A percentile compares a stretch with the other conserved stretches of the same genome.
Evolutionary conservation across 2,888 invertebrate species (phyloP).

Genomic region (Gymnocheta viridis): DNA sequence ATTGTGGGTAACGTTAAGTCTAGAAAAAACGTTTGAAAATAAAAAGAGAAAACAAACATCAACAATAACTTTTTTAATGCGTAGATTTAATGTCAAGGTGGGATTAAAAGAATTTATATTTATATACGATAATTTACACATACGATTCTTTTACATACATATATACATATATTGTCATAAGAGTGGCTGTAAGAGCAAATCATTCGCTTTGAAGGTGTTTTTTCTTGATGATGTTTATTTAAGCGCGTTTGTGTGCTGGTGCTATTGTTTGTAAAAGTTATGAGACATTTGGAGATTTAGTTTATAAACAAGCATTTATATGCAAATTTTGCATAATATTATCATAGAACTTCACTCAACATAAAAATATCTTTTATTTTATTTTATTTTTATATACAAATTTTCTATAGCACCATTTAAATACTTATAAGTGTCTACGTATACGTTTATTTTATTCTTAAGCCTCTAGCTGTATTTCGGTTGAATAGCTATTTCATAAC

Average conservation of each 20-base stretch:
- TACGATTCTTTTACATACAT: neutral
- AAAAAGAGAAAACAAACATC: slow-evolving; percentile 10
- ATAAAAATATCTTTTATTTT: slow-evolving; percentile 44
- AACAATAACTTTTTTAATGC: slow-evolving; percentile 72
- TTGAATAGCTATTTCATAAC: slow-evolving; percentile 27
- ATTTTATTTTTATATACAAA: neutral
- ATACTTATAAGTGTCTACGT: neutral
- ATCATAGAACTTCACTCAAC: slow-evolving; percentile 14
- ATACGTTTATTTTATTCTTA: neutral
- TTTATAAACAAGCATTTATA: slow-evolving; percentile 61
- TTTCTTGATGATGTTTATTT: neutral
- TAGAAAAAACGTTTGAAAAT: slow-evolving; percentile 21
- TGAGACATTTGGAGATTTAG: slow-evolving; percentile 64
- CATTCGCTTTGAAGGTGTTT: slow-evolving; percentile 47
- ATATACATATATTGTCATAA: slow-evolving; percentile 13
- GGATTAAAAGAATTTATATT: slow-evolving; percentile 73
- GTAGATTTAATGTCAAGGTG: slow-evolving; percentile 76
- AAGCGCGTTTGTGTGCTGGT: slow-evolving; percentile 7
- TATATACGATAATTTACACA: slow-evolving; percentile 22
- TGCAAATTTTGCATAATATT: slow-evolving; percentile 55
- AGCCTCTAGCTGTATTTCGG: slow-evolving; percentile 10
- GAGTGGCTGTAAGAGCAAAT: slow-evolving; percentile 36
- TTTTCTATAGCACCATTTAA: neutral
- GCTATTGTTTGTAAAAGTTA: slow-evolving; percentile 56
- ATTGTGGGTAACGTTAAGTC: slow-evolving; percentile 65